Conservation (phyloP, 2,888 invertebrate genomes). For the Coenonympha arcania region DNA sequence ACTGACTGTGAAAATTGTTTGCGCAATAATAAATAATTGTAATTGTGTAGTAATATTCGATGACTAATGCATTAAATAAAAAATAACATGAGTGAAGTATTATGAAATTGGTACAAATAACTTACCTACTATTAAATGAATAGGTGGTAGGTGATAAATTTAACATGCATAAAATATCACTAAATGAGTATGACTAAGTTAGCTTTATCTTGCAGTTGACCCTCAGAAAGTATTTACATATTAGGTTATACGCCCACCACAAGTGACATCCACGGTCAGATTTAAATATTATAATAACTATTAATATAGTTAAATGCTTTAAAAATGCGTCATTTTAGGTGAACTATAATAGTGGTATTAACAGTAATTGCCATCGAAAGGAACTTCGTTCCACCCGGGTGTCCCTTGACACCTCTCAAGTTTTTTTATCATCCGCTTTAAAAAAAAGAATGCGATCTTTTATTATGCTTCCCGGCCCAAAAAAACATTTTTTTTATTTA, state of each 20-base stretch:
- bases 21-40: background rate
- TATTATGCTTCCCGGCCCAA: too few relatives aligned
- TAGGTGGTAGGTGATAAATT: conserved; percentile 4
- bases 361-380: too few relatives aligned
- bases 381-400: too few relatives aligned
- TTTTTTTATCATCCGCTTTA: too few relatives aligned
- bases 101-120: background rate
- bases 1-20: background rate
- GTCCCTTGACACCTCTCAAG: too few relatives aligned
- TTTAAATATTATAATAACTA: background rate
- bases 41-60: background rate
- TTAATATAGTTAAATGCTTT: too few relatives aligned
- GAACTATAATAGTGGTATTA: too few relatives aligned
- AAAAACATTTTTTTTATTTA: too few relatives aligned
- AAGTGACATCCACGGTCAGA: background rate
- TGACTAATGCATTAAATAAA: too few relatives aligned
- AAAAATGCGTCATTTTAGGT: too few relatives aligned
- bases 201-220: conserved; percentile 20
- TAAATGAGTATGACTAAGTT: conserved; percentile 6
- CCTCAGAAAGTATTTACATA: conserved; percentile 19
- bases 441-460: too few relatives aligned
- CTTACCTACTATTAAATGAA: background rate
- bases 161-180: conserved; percentile 12
- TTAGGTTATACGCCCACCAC: conserved; percentile 16
- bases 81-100: too few relatives aligned